A percentile compares a stretch with the other conserved stretches of the same genome.
phyloP scores from a whole-genome alignment of 2,797 vertebrate genomes.

The Percopsis omiscomaycus region DNA sequence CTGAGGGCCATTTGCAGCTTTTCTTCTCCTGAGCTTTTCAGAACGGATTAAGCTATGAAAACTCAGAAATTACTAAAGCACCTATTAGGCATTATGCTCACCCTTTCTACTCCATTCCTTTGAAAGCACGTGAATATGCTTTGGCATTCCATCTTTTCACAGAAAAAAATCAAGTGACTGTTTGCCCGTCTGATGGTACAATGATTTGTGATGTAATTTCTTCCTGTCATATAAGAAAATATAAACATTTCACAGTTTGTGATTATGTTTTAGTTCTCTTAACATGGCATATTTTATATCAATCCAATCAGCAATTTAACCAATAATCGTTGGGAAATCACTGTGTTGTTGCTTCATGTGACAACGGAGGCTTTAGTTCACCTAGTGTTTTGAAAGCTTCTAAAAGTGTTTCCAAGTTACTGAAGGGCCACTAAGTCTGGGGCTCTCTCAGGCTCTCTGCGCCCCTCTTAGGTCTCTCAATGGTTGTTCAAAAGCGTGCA shows the following conservation, averaged over 20 bases:
- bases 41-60: conserved; percentile 99
- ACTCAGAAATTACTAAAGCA: conserved; percentile 98
- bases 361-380: conserved; percentile 5
- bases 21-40: conserved; percentile 98
- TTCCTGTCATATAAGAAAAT: not conserved
- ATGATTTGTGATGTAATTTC: conserved; percentile 30
- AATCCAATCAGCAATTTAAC: no score
- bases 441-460: conserved; percentile 43
- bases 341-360: not conserved
- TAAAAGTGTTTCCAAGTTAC: conserved; percentile 32
- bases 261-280: not conserved
- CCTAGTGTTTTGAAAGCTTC: conserved; percentile 29
- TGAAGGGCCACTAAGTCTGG: conserved; percentile 26
- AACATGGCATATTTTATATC: not conserved
- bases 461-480: conserved; percentile 47
- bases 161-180: conserved; percentile 26
- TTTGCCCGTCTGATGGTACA: conserved; percentile 55
- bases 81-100: conserved; percentile 86
- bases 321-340: not conserved
- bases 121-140: conserved; percentile 71
- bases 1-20: conserved; percentile 97
- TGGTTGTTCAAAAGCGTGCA: conserved; percentile 67
- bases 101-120: conserved; percentile 71
- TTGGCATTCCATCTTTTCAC: conserved; percentile 53
- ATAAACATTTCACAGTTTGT: not conserved